phyloP scores from a whole-genome alignment of 2,113 vertebrate species.

The Gyps fulvus region DNA sequence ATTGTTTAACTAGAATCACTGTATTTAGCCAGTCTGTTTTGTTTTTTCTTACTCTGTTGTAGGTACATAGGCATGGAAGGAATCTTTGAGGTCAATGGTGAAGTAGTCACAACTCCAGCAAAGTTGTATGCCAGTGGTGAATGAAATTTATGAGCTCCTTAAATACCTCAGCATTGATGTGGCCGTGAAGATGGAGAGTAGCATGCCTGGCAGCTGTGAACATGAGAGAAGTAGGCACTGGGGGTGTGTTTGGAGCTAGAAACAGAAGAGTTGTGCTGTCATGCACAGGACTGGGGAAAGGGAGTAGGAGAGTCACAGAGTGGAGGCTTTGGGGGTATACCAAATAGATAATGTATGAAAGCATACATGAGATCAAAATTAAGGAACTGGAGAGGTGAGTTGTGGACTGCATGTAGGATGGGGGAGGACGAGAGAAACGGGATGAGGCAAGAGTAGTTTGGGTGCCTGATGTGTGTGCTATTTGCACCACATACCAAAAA shows the following conservation, averaged over 20 bases:
- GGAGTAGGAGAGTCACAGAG: background rate
- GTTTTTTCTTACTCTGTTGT: background rate
- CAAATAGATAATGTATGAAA: background rate
- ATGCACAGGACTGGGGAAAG: background rate
- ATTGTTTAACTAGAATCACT: background rate
- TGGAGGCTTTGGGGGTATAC: background rate
- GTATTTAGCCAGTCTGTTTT: background rate
- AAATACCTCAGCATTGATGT: background rate
- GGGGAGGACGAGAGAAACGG: background rate
- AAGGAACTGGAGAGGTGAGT: background rate
- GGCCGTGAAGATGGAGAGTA: background rate
- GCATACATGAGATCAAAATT: background rate
- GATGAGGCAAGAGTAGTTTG: background rate
- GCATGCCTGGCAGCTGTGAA: background rate
- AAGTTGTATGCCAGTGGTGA: background rate
- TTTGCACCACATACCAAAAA: background rate
- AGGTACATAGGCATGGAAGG: background rate
- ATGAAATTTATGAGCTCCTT: background rate
- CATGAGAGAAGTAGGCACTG: background rate
- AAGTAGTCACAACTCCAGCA: background rate
- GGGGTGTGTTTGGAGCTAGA: background rate
- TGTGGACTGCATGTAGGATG: background rate
- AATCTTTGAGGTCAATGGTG: background rate
- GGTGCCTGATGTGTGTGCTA: background rate
- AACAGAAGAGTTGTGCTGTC: background rate